These are phyloP conservation scores for Urophycis tenuis DNA, from an alignment of 2,797 vertebrate species.

Conservation along the genomic window DNA sequence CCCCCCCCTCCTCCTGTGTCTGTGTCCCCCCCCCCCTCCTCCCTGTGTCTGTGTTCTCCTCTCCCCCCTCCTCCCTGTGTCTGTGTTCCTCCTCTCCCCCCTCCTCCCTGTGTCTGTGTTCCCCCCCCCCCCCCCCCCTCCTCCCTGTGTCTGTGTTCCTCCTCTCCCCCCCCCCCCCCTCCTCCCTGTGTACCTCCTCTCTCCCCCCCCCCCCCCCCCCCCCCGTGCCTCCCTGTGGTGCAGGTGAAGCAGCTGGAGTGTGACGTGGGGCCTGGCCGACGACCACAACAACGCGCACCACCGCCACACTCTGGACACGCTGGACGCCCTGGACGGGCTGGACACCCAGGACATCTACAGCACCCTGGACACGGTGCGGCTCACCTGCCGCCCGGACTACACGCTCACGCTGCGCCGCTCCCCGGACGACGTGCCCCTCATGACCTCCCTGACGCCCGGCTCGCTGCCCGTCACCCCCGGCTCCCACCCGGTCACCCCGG, in stretches of 20 bases:
- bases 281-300: conserved; percentile 65
- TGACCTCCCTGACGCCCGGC: conserved; percentile 84
- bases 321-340: conserved; percentile 65
- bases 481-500: conserved; percentile 65
- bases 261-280: conserved; percentile 73
- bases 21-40: too few relatives aligned
- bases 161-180: too few relatives aligned
- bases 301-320: conserved; percentile 66
- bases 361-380: conserved; percentile 75
- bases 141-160: not conserved
- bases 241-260: conserved; percentile 90
- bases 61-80: not conserved
- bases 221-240: not conserved
- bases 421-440: conserved; percentile 87
- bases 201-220: not conserved
- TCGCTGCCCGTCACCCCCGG: conserved; percentile 65
- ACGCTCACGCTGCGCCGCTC: conserved; percentile 89
- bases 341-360: conserved; percentile 73
- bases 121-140: too few relatives aligned
- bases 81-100: too few relatives aligned
- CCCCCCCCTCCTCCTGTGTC: not conserved
- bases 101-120: too few relatives aligned
- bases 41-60: not conserved
- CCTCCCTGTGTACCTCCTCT: not conserved
- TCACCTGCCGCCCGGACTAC: conserved; percentile 92